Conservation (phyloP, 2,888 invertebrate genomes). For the Synergus itoensis region DNA sequence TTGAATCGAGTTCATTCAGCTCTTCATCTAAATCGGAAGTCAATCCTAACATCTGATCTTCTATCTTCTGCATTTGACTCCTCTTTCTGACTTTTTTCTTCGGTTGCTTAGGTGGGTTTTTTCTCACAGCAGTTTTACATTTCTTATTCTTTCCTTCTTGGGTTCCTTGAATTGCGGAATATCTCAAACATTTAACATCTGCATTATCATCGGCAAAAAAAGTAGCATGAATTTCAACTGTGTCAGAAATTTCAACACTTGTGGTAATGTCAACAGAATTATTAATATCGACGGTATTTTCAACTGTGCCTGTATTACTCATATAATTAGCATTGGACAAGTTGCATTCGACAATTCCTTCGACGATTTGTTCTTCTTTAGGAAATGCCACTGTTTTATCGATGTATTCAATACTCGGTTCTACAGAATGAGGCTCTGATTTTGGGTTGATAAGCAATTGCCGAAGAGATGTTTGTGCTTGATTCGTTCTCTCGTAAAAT, state of each 20-base stretch:
- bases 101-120: conserved; percentile 55
- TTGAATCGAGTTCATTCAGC: conserved; percentile 59
- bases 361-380: conserved; percentile 48
- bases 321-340: conserved; percentile 60
- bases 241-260: conserved; percentile 1
- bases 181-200: conserved; percentile 53
- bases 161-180: conserved; percentile 54
- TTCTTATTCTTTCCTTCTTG: conserved; percentile 61
- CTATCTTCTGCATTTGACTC: conserved; percentile 60
- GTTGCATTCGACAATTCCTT: conserved; percentile 60
- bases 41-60: conserved; percentile 58
- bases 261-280: conserved; percentile 53
- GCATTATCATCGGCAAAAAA: conserved; percentile 60
- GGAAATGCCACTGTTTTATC: conserved; percentile 49
- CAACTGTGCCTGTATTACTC: conserved; percentile 45
- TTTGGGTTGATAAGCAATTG: conserved; percentile 67
- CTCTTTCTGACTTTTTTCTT: conserved; percentile 66
- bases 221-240: conserved; percentile 47
- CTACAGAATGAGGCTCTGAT: conserved; percentile 56
- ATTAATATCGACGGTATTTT: conserved; percentile 44
- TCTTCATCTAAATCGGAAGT: conserved; percentile 67
- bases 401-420: conserved; percentile 63
- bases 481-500: conserved; percentile 76
- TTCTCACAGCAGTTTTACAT: conserved; percentile 61
- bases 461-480: conserved; percentile 75